Evolutionary conservation across 1,140 invertebrate species (phyloP).

Genomic region (Pentalonia nigronervosa): DNA sequence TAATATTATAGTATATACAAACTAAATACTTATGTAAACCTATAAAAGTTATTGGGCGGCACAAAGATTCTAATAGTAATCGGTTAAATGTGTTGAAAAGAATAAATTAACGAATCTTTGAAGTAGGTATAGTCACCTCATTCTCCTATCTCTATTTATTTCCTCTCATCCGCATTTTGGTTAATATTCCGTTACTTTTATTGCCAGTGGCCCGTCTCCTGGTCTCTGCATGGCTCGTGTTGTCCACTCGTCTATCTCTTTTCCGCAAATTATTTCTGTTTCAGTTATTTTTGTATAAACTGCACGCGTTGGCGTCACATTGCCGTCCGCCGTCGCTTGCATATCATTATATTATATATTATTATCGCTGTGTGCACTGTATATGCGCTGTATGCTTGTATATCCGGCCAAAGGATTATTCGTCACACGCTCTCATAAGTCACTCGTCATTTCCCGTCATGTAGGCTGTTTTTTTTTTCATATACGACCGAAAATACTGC

Average conservation of each 20-base stretch:
- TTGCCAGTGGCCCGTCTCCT: background rate
- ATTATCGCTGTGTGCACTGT: background rate
- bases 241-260: background rate
- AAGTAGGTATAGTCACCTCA: background rate
- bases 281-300: background rate
- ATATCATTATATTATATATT: background rate
- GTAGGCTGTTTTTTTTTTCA: background rate
- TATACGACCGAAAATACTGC: background rate
- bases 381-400: no score
- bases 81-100: background rate
- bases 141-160: background rate
- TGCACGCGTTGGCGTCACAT: background rate
- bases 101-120: background rate
- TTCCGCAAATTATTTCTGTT: conserved; percentile 36
- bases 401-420: background rate
- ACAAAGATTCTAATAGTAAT: background rate
- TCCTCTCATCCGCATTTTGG: background rate
- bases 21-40: no score
- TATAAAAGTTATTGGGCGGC: background rate
- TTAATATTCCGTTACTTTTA: background rate
- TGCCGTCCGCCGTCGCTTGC: background rate
- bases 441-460: background rate
- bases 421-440: background rate
- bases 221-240: background rate
- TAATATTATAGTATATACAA: background rate